Evolutionary conservation across 2,797 vertebrate genomes (phyloP).

Genomic region (Sebastes variabilis): DNA sequence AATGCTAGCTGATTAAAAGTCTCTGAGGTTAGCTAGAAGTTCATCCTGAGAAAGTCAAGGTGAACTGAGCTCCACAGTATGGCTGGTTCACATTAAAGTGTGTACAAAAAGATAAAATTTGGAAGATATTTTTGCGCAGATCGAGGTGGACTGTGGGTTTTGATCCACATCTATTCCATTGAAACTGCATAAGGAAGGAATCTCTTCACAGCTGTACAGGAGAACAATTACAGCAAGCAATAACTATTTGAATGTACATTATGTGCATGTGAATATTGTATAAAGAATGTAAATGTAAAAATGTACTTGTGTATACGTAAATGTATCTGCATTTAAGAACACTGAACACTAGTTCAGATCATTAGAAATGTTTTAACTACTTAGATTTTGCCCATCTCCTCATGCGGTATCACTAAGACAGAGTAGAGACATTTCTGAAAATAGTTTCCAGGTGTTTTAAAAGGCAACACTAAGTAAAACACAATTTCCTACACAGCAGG

Average conservation of each 20-base stretch:
- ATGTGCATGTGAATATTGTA: neutral
- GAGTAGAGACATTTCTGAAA: neutral
- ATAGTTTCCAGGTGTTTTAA: neutral
- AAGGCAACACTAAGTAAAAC: slow-evolving; percentile 18
- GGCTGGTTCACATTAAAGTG: neutral
- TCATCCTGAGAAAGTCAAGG: neutral
- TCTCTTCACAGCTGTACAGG: neutral
- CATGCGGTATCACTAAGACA: neutral
- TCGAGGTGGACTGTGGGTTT: neutral
- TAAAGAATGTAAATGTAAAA: neutral
- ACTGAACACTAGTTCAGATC: neutral
- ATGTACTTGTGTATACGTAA: neutral
- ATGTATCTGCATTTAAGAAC: neutral
- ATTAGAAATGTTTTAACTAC: neutral
- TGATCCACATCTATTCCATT: neutral
- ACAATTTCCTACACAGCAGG: slow-evolving; percentile 26
- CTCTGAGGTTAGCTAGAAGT: neutral
- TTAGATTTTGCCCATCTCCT: neutral
- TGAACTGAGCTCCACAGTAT: neutral
- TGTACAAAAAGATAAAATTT: neutral
- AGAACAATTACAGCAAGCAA: neutral
- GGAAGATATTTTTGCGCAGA: neutral
- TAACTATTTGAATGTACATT: neutral
- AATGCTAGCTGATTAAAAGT: neutral
- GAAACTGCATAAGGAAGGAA: neutral